Evolutionary conservation across 2,888 invertebrate species (phyloP), one percentile per base, ranked within the genome.

Genomic region (Drosophila tripunctata): DNA sequence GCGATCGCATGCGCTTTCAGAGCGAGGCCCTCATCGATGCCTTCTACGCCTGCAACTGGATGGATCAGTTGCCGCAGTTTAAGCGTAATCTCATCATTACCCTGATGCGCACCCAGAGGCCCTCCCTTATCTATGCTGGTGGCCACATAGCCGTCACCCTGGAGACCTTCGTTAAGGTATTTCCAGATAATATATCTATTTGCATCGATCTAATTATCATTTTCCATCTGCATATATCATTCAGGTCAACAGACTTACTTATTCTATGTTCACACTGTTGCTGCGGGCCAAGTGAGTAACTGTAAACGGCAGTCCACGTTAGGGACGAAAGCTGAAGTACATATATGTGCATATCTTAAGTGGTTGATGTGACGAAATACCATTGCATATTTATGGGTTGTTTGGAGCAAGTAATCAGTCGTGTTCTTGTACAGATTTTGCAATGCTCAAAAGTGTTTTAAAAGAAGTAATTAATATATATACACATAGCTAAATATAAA

Each of bases 31-130:
- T 94, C 2, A 90, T 92, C 0, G 90, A 92, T 27, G 92, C 92
- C 41, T 83, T 93, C 69, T 94, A 93, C 75, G 91, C 91, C 48
- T 92, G 93, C 67, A 92, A 92, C 2, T 94, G 94, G 94, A 91
- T 92, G 44, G 91, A 93, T 5, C 93, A 94, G 78, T 88, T 92
- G 52, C 74, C 73, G 0, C 82, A 81, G 58, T 93, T 93, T 77
- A 90, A 90, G 14, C 90, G 90, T 7, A 87, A 89, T 4, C 78
- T 94, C 19, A 85, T 92, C 56, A 91, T 93, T 40, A 92, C 93
- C 3, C 91, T 94, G 90, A 91, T 92, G 71, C 90, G 93, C 1
- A 92, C 93, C 80, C 93, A 93, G 75, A 90, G 89, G 3, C 92
- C 92, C 0, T 91, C 92, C 8, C 89, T 92, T 2, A 92, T 94